phyloP scores from a whole-genome alignment of 2,797 vertebrate genomes.

The Cuniculus paca region DNA sequence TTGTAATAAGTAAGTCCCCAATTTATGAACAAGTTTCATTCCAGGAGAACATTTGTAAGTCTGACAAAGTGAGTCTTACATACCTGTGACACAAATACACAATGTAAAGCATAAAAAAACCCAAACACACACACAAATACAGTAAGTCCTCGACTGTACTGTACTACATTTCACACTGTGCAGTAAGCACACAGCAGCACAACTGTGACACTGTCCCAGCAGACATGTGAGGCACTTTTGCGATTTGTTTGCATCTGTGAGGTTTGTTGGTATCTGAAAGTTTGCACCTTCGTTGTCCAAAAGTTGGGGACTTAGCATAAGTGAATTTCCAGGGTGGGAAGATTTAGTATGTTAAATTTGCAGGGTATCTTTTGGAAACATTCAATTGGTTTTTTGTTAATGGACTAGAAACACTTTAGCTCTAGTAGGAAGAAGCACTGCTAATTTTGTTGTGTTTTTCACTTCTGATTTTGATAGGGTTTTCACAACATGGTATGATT shows the following conservation, averaged over 20 bases:
- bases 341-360: background rate
- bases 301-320: background rate
- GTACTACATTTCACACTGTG: background rate
- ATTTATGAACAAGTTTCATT: background rate
- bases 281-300: background rate
- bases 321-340: background rate
- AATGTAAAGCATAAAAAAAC: background rate
- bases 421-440: constrained; percentile 43
- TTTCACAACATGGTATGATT: constrained; percentile 92
- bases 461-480: constrained; percentile 87
- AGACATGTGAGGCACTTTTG: background rate
- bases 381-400: constrained; percentile 49
- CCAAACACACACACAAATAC: background rate
- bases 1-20: background rate
- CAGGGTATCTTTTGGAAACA: constrained; percentile 43
- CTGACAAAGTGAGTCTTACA: background rate
- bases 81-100: background rate
- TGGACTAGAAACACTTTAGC: constrained; percentile 23
- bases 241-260: background rate
- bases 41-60: background rate
- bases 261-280: background rate
- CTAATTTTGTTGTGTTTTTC: constrained; percentile 57
- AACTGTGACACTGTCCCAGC: background rate
- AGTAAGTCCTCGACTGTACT: background rate
- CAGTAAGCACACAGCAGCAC: background rate